phyloP scores from a whole-genome alignment of 1,140 invertebrate species.

The Olivierus martensii region DNA sequence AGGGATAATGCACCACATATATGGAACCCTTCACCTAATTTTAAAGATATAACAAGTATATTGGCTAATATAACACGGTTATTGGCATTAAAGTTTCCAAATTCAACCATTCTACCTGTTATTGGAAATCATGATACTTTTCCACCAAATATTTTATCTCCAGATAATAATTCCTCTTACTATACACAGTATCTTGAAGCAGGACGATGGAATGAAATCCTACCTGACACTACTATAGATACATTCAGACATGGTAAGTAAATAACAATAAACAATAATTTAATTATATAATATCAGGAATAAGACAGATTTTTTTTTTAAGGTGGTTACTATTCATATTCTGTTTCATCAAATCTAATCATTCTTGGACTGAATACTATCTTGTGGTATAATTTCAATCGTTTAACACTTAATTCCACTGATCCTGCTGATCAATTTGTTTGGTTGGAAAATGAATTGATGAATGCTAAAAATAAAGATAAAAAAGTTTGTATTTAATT shows the following conservation, averaged over 20 bases:
- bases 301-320: background rate
- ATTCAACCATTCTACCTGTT: slow-evolving; percentile 28
- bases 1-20: slow-evolving; percentile 33
- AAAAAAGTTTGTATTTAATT: slow-evolving; percentile 9
- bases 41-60: slow-evolving; percentile 22
- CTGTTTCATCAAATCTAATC: background rate
- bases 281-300: no score
- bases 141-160: slow-evolving; percentile 15
- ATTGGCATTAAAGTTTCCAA: slow-evolving; percentile 25
- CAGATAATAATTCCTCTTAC: slow-evolving; percentile 15
- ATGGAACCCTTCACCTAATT: slow-evolving; percentile 20
- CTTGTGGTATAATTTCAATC: slow-evolving; percentile 10
- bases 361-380: slow-evolving; percentile 13
- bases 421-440: slow-evolving; percentile 24
- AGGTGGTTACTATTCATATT: slow-evolving; percentile 10
- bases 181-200: slow-evolving; percentile 25
- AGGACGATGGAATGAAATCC: slow-evolving; percentile 25
- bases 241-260: slow-evolving; percentile 7
- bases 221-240: slow-evolving; percentile 11
- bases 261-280: no score
- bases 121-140: slow-evolving; percentile 34
- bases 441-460: slow-evolving; percentile 27
- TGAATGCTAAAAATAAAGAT: slow-evolving; percentile 10
- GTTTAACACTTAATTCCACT: background rate
- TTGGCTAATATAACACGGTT: slow-evolving; percentile 27